These are phyloP conservation scores for Euthynnus affinis DNA, from an alignment of 2,797 vertebrate species.

Conservation along the genomic window DNA sequence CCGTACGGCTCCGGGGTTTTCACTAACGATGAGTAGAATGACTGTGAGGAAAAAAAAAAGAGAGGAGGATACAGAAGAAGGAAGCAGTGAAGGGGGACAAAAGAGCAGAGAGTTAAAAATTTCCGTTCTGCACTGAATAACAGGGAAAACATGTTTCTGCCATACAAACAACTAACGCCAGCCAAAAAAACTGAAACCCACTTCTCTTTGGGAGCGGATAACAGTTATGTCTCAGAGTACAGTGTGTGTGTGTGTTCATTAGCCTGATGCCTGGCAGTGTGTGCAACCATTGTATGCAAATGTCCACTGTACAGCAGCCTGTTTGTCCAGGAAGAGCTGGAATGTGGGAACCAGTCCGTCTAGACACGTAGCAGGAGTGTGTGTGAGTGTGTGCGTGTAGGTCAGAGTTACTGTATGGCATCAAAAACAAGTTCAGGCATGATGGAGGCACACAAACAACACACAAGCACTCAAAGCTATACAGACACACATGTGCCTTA, in stretches of 20 bases:
- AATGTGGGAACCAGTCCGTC: constrained; percentile 81
- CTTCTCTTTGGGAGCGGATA: constrained; percentile 47
- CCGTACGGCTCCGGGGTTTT: constrained; percentile 88
- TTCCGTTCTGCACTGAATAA: constrained; percentile 63
- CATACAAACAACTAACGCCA: constrained; percentile 64
- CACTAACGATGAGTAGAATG: constrained; percentile 91
- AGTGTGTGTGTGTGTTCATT: constrained; percentile 57
- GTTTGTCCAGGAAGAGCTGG: constrained; percentile 82
- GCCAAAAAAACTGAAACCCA: constrained; percentile 55
- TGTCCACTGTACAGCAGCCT: constrained; percentile 67
- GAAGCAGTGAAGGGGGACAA: constrained; percentile 62
- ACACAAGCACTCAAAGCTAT: constrained; percentile 8
- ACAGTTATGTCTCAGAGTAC: constrained; percentile 40
- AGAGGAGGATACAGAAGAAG: constrained; percentile 62
- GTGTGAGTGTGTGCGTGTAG: constrained; percentile 45
- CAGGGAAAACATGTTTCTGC: constrained; percentile 71
- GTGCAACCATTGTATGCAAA: constrained; percentile 81
- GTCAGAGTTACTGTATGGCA: constrained; percentile 50
- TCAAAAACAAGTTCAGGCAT: constrained; percentile 67
- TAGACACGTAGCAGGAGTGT: constrained; percentile 70
- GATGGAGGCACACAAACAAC: constrained; percentile 18
- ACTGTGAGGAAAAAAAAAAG: constrained; percentile 74
- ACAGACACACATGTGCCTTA: constrained; percentile 74
- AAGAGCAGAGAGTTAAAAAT: constrained; percentile 68
- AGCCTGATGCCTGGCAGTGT: constrained; percentile 60